Evolutionary conservation across 2,113 vertebrate species (phyloP), one percentile per base, ranked within the genome.

Genomic region (Prolemur simus): DNA sequence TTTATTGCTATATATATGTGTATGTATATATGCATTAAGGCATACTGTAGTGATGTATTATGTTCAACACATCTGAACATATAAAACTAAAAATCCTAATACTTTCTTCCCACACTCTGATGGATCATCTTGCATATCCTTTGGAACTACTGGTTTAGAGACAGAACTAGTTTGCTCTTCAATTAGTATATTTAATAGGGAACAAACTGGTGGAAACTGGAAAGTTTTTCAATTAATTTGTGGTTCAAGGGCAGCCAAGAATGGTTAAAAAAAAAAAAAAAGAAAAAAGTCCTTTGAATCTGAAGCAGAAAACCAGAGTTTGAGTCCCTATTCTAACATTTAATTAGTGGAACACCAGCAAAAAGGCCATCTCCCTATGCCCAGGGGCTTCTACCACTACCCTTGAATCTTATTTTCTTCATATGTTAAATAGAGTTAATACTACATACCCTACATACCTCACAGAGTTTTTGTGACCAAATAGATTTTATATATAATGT

Each of bases 161-260:
- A n/a, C 3, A 87, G 73, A 91, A 80, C 45, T 74, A 20, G 27
- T 84, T 90, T 89, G 42, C 49, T 66, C 37, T 87, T 81, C 56
- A 78, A 34, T 95, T 83, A 64, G 32, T 91, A 13, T 83, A 76
- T 74, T 88, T 94, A 96, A 45, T 47, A 45, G 42, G 80, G 29
- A 93, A 18, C 68, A 91, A 95, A 93, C 76, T 92, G 18, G 47
- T 81, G 45, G 68, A 80, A 66, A 6, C 25, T 49, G 49, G 34
- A 86, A 88, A 20, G 4, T 58, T 49, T 89, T 91, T 69, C 74
- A 92, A 69, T 91, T 95, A 85, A 92, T 80, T 39, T 93, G 54
- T 93, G 52, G 27, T 78, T 77, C 89, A 89, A 56, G 74, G 37
- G n/a, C n/a, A 93, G 93, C 34, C 69, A 74, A 83, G 42, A 69